Percentiles rank a stretch among this genome's conserved stretches.
phyloP scores from a whole-genome alignment of 1,140 invertebrate genomes.

The Drosophila hydei region DNA sequence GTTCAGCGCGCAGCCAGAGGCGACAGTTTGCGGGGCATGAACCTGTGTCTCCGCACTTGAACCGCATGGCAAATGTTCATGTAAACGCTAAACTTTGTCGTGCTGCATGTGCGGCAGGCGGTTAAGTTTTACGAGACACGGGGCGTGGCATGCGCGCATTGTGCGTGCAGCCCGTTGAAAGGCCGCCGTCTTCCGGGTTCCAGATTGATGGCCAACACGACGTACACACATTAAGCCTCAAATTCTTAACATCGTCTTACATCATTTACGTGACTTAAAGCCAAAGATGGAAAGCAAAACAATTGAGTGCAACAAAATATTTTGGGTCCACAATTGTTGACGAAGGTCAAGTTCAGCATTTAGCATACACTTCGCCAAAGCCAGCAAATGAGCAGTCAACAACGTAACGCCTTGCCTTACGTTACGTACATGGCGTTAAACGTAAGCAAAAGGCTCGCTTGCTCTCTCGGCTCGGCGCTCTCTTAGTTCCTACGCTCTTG shows the following conservation, averaged over 20 bases:
- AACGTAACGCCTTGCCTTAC: not conserved
- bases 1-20: conserved; percentile 22
- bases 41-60: conserved; percentile 49
- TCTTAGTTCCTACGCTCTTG: conserved; percentile 4
- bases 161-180: conserved; percentile 22
- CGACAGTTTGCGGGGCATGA: conserved; percentile 45
- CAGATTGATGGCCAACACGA: conserved; percentile 60
- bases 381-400: conserved; percentile 39
- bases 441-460: conserved; percentile 1
- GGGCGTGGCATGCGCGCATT: conserved; percentile 1
- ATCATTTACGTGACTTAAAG: conserved; percentile 23
- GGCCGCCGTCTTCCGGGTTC: conserved; percentile 37
- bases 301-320: conserved; percentile 4
- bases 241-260: conserved; percentile 36
- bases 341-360: conserved; percentile 72
- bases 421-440: conserved; percentile 51
- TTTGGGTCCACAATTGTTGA: conserved; percentile 54
- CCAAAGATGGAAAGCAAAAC: conserved; percentile 29
- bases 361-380: conserved; percentile 28
- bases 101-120: conserved; percentile 32
- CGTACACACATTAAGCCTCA: conserved; percentile 9
- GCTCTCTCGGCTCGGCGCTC: not conserved
- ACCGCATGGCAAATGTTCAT: conserved; percentile 30
- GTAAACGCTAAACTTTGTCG: conserved; percentile 35
- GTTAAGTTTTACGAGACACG: conserved; percentile 33